Evolutionary conservation across 2,113 vertebrate genomes (phyloP), one percentile per base, ranked within the genome.

Genomic region (Phoxinus phoxinus): DNA sequence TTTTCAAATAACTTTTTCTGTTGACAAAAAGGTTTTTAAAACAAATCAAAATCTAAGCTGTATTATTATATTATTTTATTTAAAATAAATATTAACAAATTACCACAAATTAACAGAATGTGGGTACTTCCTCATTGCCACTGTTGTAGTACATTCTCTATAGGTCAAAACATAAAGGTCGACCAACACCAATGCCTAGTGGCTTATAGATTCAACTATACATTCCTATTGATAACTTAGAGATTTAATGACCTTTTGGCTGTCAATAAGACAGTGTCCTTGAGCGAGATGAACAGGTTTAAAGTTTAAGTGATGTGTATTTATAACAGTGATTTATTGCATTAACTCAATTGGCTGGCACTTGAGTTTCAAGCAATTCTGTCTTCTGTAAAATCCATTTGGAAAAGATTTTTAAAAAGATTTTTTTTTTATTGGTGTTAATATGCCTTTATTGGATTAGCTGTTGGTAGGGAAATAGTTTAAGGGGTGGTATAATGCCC

Each of bases 341-440:
- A 46, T 73, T 73, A 73, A 73, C 23, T 73, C 71, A 73, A 8
- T 10, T 73, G 71, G 37, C 37, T 73, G 71, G 23, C 37, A 73
- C 71, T 73, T 11, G 53, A 25, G 11, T 25, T 73, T 73, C 23
- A 73, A 73, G 37, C 23, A 37, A 44, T 73, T 73, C 37, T 72
- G 11, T 73, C 69, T 44, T 73, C 69, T 73, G 41, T 44, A 46
- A 73, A 72, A 73, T 5, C 71, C 71, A 73, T 73, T 73, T 25
- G 71, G 37, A 73, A 23, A 73, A 73, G 5, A n/a, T n/a, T n/a
- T n/a, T n/a, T n/a, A n/a, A n/a, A n/a, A n/a, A n/a, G n/a, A n/a
- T n/a, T n/a, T n/a, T n/a, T n/a, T n/a, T 17, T 69, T 37, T 23
- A 71, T 72, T 72, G 23, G 9, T 25, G 12, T 73, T 6, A 44